A percentile compares a stretch with the other conserved stretches of the same genome.
Evolutionary conservation across 2,888 invertebrate genomes (phyloP).

Genomic region (Erebia palarica): DNA sequence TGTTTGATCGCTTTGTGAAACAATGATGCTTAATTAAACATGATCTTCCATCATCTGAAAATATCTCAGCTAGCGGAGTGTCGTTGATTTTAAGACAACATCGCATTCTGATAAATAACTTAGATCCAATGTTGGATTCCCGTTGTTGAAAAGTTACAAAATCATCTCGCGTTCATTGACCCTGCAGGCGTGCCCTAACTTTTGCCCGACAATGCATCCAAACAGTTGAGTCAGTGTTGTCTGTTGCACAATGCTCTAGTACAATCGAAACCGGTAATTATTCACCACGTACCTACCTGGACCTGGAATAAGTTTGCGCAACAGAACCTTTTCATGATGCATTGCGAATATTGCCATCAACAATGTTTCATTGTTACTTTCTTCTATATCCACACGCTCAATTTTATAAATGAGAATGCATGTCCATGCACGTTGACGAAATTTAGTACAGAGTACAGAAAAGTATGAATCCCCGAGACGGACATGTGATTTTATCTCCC

Average conservation of each 20-base stretch:
- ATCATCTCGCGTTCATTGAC: constrained; percentile 31
- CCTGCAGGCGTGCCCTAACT: constrained; percentile 35
- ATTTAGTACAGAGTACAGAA: no score
- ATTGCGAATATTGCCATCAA: background rate
- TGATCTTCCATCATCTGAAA: no score
- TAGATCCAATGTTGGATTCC: background rate
- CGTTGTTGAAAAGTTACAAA: constrained; percentile 6
- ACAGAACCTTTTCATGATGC: constrained; percentile 3
- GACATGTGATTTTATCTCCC: no score
- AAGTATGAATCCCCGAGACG: no score
- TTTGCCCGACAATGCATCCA: constrained; percentile 33
- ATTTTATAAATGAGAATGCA: no score
- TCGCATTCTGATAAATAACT: background rate
- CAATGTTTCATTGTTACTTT: background rate
- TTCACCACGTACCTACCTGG: constrained; percentile 14
- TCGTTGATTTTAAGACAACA: background rate
- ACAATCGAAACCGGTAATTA: constrained; percentile 23
- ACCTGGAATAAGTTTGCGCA: constrained; percentile 25
- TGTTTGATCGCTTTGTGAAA: no score
- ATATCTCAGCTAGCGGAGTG: no score
- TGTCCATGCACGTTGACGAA: no score
- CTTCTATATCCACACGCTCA: no score
- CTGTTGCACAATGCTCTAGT: constrained; percentile 29
- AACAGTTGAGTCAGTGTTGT: constrained; percentile 15
- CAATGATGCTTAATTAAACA: no score